phyloP scores from a whole-genome alignment of 2,888 invertebrate species.

The Callyntrura guangdongensis region DNA sequence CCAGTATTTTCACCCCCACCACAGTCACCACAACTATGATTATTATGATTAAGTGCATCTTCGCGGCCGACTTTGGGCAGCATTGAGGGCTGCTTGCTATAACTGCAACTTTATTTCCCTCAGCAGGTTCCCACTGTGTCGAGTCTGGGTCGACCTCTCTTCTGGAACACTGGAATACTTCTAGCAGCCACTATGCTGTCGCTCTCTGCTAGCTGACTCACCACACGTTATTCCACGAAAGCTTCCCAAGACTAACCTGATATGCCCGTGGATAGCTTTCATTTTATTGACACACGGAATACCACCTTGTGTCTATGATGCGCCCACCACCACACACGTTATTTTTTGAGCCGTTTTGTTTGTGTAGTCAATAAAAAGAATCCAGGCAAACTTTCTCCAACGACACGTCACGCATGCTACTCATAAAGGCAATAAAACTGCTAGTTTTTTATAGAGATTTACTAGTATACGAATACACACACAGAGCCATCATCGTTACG shows the following conservation, averaged over 20 bases:
- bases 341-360: neutral
- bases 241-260: neutral
- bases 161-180: no score
- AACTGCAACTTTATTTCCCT: no score
- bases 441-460: neutral
- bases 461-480: no score
- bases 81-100: slow-evolving; percentile 37
- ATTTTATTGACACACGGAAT: neutral
- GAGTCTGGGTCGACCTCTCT: no score
- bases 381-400: slow-evolving; percentile 15
- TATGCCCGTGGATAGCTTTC: neutral
- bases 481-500: neutral
- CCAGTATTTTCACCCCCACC: neutral
- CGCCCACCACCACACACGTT: neutral
- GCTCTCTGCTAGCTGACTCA: no score
- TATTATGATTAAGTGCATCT: neutral
- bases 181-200: no score
- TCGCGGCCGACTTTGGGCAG: slow-evolving; percentile 54
- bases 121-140: no score
- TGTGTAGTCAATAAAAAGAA: slow-evolving; percentile 62
- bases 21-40: neutral
- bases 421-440: neutral
- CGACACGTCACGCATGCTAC: neutral
- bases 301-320: neutral
- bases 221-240: neutral